Evolutionary conservation across 2,797 vertebrate genomes (phyloP).

Genomic region (Peromyscus aztecus): DNA sequence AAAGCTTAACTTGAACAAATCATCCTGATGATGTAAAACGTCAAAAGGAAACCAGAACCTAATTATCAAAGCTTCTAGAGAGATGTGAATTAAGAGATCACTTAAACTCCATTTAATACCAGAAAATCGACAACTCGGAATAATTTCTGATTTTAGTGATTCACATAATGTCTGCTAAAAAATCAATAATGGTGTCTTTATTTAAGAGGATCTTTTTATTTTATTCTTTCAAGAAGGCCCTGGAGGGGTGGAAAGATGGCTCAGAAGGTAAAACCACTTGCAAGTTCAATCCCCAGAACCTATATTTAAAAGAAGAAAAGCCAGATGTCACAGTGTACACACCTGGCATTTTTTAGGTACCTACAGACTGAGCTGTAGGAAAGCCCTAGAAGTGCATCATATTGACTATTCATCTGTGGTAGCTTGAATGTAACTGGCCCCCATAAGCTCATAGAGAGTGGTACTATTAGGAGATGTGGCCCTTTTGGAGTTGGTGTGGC

Average conservation of each 20-base stretch:
- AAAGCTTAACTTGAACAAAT: not conserved
- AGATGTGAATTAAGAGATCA: conserved; percentile 41
- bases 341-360: not conserved
- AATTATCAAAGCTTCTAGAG: conserved; percentile 50
- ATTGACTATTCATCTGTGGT: not conserved
- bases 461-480: not conserved
- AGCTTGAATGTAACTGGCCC: not conserved
- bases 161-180: not conserved
- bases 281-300: not conserved
- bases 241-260: not conserved
- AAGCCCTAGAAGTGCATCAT: not conserved
- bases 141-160: conserved; percentile 33
- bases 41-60: conserved; percentile 29
- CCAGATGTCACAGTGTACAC: not conserved
- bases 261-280: not conserved
- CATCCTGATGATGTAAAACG: not conserved
- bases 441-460: not conserved
- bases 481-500: not conserved
- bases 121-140: conserved; percentile 38
- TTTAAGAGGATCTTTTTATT: not conserved
- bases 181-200: not conserved
- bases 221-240: not conserved
- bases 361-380: not conserved
- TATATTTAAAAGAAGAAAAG: not conserved
- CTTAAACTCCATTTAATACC: conserved; percentile 53